phyloP scores from a whole-genome alignment of 2,888 invertebrate species.

The Cepaea hortensis region DNA sequence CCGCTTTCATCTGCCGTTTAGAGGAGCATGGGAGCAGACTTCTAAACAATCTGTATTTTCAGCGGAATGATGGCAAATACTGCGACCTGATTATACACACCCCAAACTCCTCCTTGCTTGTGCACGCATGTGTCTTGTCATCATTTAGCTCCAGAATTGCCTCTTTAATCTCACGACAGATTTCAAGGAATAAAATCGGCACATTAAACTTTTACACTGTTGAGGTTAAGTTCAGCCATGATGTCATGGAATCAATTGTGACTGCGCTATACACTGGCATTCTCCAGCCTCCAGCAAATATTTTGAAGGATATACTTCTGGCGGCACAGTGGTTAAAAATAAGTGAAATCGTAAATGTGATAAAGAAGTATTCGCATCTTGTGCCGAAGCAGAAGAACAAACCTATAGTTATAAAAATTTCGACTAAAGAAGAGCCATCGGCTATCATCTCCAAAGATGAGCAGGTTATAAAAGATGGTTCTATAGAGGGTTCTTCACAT shows the following conservation, averaged over 20 bases:
- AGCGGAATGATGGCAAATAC: constrained; percentile 50
- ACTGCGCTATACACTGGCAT: constrained; percentile 51
- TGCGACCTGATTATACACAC: constrained; percentile 50
- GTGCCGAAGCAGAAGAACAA: neutral
- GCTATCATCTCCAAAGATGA: neutral
- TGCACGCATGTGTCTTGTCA: constrained; percentile 52
- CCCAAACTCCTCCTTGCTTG: constrained; percentile 43
- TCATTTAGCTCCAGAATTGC: constrained; percentile 52
- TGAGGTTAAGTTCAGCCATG: constrained; percentile 26
- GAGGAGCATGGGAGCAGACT: constrained; percentile 49
- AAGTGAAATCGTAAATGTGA: constrained; percentile 39
- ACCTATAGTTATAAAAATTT: neutral
- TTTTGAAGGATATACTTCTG: constrained; percentile 36
- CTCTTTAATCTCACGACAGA: neutral
- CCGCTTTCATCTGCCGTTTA: constrained; percentile 49
- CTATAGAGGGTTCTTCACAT: neutral
- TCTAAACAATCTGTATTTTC: constrained; percentile 45
- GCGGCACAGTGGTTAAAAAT: constrained; percentile 50
- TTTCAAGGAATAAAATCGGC: neutral
- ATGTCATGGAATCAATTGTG: constrained; percentile 41
- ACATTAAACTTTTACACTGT: constrained; percentile 11
- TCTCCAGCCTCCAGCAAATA: constrained; percentile 26
- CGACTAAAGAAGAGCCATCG: neutral
- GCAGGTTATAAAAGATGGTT: neutral
- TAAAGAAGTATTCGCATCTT: constrained; percentile 11